Percentiles rank a stretch among this genome's conserved stretches.
phyloP scores from a whole-genome alignment of 2,797 vertebrate genomes.

The Xiphophorus birchmanni region DNA sequence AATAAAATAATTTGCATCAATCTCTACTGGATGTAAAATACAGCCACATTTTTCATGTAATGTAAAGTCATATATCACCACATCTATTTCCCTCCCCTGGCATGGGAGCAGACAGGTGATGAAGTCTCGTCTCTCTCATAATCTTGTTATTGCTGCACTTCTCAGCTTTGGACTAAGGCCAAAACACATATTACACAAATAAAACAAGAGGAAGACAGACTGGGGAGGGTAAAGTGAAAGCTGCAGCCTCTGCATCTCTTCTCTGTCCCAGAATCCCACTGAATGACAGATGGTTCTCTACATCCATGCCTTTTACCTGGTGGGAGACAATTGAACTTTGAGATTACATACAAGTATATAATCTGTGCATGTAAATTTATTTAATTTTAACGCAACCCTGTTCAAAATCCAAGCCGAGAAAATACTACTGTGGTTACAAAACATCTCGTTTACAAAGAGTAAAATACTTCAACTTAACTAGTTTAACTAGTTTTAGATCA shows the following conservation, averaged over 20 bases:
- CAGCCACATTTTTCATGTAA: constrained; percentile 27
- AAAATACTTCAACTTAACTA: neutral
- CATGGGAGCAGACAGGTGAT: constrained; percentile 65
- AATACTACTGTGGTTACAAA: neutral
- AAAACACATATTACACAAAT: constrained; percentile 78
- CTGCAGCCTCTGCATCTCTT: constrained; percentile 25
- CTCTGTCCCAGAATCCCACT: constrained; percentile 34
- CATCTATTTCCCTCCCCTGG: constrained; percentile 64
- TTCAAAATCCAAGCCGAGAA: neutral
- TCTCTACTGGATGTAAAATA: constrained; percentile 38
- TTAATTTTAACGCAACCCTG: neutral
- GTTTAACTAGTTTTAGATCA: no score
- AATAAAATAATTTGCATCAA: constrained; percentile 34
- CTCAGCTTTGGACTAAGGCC: constrained; percentile 74
- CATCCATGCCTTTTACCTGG: constrained; percentile 45
- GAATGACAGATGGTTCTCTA: constrained; percentile 50
- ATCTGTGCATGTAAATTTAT: no score
- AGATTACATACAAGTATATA: neutral
- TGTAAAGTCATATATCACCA: constrained; percentile 51
- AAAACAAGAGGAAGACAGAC: constrained; percentile 68
- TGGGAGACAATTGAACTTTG: constrained; percentile 25
- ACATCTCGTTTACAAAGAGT: neutral
- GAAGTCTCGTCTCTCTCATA: constrained; percentile 74
- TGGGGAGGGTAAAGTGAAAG: constrained; percentile 25
- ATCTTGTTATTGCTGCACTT: constrained; percentile 71